Conservation (phyloP, 2,797 vertebrate genomes). For the Pangasius sanitwongsei region DNA sequence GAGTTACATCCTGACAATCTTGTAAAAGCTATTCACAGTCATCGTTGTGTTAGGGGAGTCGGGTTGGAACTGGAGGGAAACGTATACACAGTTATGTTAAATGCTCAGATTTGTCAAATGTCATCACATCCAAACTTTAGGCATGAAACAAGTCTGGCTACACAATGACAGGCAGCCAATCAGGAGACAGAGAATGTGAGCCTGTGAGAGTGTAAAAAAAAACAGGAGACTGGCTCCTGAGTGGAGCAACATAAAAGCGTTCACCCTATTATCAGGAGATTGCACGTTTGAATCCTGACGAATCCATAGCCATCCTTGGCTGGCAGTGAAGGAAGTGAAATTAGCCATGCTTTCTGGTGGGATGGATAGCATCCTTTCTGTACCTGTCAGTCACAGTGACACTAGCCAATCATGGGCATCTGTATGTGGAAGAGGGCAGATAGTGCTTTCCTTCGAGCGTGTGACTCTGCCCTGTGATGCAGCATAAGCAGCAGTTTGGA, state of each 20-base stretch:
- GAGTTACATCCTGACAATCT: neutral
- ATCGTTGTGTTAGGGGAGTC: neutral
- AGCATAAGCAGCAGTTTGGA: neutral
- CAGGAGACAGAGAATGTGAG: neutral
- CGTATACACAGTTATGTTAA: neutral
- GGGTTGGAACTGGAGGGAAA: neutral
- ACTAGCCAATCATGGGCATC: neutral
- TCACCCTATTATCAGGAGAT: neutral
- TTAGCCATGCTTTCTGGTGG: neutral
- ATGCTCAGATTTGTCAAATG: constrained; percentile 3
- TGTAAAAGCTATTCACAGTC: neutral
- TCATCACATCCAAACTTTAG: neutral
- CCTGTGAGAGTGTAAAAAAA: neutral
- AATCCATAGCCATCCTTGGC: neutral
- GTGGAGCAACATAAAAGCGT: neutral
- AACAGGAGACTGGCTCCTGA: neutral
- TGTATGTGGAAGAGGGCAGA: neutral
- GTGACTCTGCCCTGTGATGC: neutral
- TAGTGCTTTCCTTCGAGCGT: neutral
- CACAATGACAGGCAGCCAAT: neutral
- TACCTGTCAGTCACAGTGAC: neutral
- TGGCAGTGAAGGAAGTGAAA: neutral
- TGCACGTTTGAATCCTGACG: neutral
- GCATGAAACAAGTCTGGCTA: neutral
- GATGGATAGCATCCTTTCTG: neutral